A percentile compares a stretch with the other conserved stretches of the same genome.
Conservation (phyloP, 2,888 invertebrate species). For the Euclidia mi region DNA sequence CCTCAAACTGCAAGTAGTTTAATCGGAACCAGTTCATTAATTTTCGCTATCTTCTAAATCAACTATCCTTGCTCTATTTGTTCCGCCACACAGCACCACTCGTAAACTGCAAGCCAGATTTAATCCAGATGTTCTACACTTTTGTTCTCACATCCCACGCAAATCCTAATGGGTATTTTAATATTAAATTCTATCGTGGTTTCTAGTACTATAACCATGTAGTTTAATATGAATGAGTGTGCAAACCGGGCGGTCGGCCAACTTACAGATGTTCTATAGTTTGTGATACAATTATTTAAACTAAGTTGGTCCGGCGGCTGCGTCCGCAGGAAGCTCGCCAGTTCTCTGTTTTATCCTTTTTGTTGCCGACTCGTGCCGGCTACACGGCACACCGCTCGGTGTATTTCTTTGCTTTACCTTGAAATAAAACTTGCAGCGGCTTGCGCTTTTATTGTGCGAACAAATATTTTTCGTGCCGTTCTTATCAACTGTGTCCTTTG, state of each 20-base stretch:
- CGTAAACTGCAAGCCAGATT: no score
- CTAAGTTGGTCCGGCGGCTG: constrained; percentile 34
- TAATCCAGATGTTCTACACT: no score
- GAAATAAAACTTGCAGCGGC: constrained; percentile 2
- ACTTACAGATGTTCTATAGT: constrained; percentile 49
- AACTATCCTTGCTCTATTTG: no score
- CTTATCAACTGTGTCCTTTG: no score
- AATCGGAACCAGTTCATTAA: no score
- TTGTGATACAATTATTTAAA: constrained; percentile 56
- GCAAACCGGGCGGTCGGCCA: constrained; percentile 35
- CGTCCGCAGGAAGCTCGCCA: constrained; percentile 26
- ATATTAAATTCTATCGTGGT: constrained; percentile 8
- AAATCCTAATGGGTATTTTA: neutral
- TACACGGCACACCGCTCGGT: constrained; percentile 4
- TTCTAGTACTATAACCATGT: constrained; percentile 4
- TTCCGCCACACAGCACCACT: no score
- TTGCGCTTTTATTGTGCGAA: constrained; percentile 15
- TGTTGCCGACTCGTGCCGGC: constrained; percentile 27
- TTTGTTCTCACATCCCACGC: no score
- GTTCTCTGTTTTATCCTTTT: constrained; percentile 21
- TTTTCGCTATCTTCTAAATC: no score
- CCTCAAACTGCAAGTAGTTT: no score
- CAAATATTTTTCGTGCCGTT: constrained; percentile 1
- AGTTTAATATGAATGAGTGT: constrained; percentile 22
- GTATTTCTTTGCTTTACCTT: constrained; percentile 17